Conservation (phyloP, 2,113 vertebrate species). For the Pao palembangensis region DNA sequence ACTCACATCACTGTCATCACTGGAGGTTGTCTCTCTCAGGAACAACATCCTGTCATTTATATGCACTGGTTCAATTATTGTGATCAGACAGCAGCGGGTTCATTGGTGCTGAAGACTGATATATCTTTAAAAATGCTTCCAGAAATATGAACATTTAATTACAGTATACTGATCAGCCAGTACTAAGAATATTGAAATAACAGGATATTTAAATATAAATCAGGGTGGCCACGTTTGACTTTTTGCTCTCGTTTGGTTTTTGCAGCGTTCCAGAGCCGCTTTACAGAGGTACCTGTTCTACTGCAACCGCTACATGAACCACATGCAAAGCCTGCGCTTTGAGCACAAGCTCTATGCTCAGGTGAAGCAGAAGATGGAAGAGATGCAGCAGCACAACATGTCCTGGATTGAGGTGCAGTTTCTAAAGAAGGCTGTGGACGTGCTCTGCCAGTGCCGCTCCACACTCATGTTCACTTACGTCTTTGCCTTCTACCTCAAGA, state of each 20-base stretch:
- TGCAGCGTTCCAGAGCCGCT: conserved; percentile 92
- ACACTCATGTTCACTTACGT: conserved; percentile 99
- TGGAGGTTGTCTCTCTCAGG: too few relatives aligned
- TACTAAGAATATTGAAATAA: too few relatives aligned
- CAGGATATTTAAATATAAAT: background rate
- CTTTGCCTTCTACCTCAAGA: conserved; percentile 99
- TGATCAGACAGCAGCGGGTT: too few relatives aligned
- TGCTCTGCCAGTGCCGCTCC: conserved; percentile 99
- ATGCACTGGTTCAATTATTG: too few relatives aligned
- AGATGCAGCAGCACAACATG: conserved; percentile 99
- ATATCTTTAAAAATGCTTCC: background rate
- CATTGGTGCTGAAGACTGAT: background rate
- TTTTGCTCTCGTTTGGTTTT: conserved; percentile 9
- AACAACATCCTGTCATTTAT: too few relatives aligned
- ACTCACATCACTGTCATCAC: too few relatives aligned
- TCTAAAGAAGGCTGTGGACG: conserved; percentile 99
- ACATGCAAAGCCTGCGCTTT: conserved; percentile 99
- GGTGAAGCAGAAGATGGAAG: conserved; percentile 99
- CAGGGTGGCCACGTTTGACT: background rate
- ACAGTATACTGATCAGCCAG: too few relatives aligned
- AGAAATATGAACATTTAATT: too few relatives aligned
- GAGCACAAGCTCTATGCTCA: conserved; percentile 99
- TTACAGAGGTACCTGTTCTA: conserved; percentile 99
- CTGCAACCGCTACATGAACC: conserved; percentile 99
- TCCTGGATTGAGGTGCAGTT: conserved; percentile 99